Conservation (phyloP, 2,888 invertebrate genomes). For the Mythimna pallens region DNA sequence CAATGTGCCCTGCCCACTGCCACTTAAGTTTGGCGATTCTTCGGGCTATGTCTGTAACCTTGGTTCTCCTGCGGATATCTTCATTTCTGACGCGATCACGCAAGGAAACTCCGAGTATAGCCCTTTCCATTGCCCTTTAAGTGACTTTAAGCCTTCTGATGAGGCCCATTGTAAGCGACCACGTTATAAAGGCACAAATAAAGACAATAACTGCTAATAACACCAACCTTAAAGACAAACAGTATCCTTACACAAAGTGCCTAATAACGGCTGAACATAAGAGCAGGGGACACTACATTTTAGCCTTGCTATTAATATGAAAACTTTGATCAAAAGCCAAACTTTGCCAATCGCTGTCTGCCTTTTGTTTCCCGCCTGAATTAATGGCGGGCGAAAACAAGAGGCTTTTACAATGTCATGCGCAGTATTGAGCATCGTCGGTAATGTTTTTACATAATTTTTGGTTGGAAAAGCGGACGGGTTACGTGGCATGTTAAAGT, state of each 20-base stretch:
- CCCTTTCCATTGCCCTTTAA: too few relatives aligned
- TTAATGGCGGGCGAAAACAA: slow-evolving; percentile 72
- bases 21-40: too few relatives aligned
- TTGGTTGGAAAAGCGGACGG: not conserved
- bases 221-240: slow-evolving; percentile 9
- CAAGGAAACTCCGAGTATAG: too few relatives aligned
- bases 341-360: slow-evolving; percentile 80
- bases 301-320: slow-evolving; percentile 76
- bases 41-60: too few relatives aligned
- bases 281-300: slow-evolving; percentile 59
- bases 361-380: slow-evolving; percentile 73
- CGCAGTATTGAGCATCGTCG: slow-evolving; percentile 38
- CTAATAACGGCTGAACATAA: slow-evolving; percentile 48
- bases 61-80: too few relatives aligned
- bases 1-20: too few relatives aligned
- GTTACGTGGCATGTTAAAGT: not conserved
- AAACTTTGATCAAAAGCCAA: slow-evolving; percentile 78
- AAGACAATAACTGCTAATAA: not conserved
- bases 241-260: slow-evolving; percentile 48
- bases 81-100: too few relatives aligned
- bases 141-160: too few relatives aligned
- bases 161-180: too few relatives aligned
- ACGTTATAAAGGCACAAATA: not conserved
- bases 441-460: slow-evolving; percentile 43
- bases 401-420: slow-evolving; percentile 37